Conservation (phyloP, 1,140 invertebrate genomes). For the Drosophila bifasciata region DNA sequence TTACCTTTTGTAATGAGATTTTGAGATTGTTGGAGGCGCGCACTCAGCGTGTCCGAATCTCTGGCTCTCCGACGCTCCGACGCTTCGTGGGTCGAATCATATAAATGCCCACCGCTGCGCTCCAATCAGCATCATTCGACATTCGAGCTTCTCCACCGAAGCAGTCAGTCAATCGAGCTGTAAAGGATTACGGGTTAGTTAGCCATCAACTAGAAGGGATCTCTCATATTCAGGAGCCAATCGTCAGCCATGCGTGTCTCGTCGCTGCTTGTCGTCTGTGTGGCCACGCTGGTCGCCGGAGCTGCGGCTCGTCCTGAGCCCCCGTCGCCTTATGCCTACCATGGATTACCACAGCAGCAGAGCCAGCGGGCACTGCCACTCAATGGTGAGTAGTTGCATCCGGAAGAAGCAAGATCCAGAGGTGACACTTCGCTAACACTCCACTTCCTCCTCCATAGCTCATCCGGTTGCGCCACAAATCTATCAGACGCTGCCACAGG, state of each 20-base stretch:
- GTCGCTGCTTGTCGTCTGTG: constrained; percentile 84
- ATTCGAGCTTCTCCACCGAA: constrained; percentile 65
- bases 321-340: constrained; percentile 86
- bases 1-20: constrained; percentile 79
- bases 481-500: constrained; percentile 72
- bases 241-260: constrained; percentile 62
- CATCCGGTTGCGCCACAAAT: constrained; percentile 64
- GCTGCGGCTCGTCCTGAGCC: constrained; percentile 86
- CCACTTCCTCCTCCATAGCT: constrained; percentile 15
- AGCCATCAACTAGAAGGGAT: constrained; percentile 4
- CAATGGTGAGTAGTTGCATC: constrained; percentile 59
- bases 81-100: constrained; percentile 59
- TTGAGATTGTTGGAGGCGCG: constrained; percentile 37
- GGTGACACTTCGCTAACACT: too few species aligned
- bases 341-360: constrained; percentile 84
- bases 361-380: constrained; percentile 69
- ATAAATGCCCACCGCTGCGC: constrained; percentile 56
- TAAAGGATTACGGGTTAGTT: constrained; percentile 69
- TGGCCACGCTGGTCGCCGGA: constrained; percentile 82
- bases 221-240: constrained; percentile 1
- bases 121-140: constrained; percentile 63
- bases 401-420: too few species aligned
- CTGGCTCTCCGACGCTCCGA: constrained; percentile 8
- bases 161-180: constrained; percentile 24
- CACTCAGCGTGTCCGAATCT: constrained; percentile 38